These are phyloP conservation scores for Etheostoma spectabile DNA, from an alignment of 2,113 vertebrate species.

Conservation along the genomic window DNA sequence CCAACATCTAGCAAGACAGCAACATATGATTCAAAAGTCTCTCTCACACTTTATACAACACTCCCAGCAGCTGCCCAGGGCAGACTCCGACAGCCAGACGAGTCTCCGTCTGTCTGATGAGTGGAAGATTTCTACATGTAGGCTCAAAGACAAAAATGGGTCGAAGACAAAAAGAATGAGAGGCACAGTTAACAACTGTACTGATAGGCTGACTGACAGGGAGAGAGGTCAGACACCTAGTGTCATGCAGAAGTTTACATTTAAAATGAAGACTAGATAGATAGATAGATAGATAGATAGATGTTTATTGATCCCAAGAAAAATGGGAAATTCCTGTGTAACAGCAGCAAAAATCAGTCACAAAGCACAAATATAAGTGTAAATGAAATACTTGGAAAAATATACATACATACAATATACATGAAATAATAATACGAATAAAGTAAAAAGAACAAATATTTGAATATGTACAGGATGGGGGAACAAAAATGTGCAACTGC, in stretches of 20 bases:
- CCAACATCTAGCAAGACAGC: conserved; percentile 63
- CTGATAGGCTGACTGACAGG: conserved; percentile 49
- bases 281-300: no score
- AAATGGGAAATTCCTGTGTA: no score
- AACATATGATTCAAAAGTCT: conserved; percentile 64
- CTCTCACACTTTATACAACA: conserved; percentile 54
- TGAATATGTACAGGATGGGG: no score
- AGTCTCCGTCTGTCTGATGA: not conserved
- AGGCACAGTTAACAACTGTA: conserved; percentile 39
- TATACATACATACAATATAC: no score
- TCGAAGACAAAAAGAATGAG: conserved; percentile 25
- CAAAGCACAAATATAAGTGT: no score
- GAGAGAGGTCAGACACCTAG: conserved; percentile 43
- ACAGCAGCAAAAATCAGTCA: no score
- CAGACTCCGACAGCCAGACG: conserved; percentile 41
- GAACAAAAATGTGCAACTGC: no score
- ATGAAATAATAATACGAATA: no score
- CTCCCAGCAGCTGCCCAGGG: conserved; percentile 50
- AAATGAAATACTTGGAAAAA: no score
- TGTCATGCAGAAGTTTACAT: conserved; percentile 17
- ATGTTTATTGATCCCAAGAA: no score
- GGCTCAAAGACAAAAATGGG: conserved; percentile 23
- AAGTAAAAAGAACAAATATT: no score
- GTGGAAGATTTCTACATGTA: not conserved
- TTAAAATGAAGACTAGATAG: not conserved